phyloP scores from a whole-genome alignment of 2,797 vertebrate genomes.

The Tapera naevia region DNA sequence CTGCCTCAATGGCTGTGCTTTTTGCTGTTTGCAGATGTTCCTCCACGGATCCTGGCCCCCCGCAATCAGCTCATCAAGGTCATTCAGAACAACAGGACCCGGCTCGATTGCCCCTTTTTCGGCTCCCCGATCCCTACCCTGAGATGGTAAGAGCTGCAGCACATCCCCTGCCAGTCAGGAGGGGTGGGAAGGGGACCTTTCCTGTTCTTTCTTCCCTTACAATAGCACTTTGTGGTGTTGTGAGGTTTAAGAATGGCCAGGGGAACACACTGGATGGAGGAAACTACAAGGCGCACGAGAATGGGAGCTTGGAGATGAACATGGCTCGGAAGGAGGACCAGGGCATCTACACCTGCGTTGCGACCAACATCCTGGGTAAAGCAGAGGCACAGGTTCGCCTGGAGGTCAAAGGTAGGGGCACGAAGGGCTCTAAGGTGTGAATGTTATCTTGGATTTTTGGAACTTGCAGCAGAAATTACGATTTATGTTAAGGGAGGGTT shows the following conservation, averaged over 20 bases:
- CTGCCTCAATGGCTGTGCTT: neutral
- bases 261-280: slow-evolving; percentile 93
- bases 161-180: accelerated
- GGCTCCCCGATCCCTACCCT: slow-evolving; percentile 92
- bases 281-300: slow-evolving; percentile 89
- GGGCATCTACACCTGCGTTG: slow-evolving; percentile 95
- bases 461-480: neutral
- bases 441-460: neutral
- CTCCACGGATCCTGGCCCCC: slow-evolving; percentile 87
- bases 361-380: slow-evolving; percentile 90
- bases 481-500: neutral
- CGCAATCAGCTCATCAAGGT: slow-evolving; percentile 92
- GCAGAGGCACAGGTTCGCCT: slow-evolving; percentile 91
- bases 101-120: slow-evolving; percentile 92
- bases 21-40: slow-evolving; percentile 79
- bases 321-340: slow-evolving; percentile 88
- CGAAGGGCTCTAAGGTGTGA: accelerated
- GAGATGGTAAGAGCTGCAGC: slow-evolving; percentile 85
- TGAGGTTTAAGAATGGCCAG: slow-evolving; percentile 98
- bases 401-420: slow-evolving; percentile 93
- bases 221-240: slow-evolving; percentile 53
- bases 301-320: slow-evolving; percentile 91
- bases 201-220: slow-evolving; percentile 53
- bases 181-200: neutral
- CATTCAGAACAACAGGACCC: slow-evolving; percentile 89